Conservation (phyloP, 2,113 vertebrate genomes). For the Vireo altiloquus region DNA sequence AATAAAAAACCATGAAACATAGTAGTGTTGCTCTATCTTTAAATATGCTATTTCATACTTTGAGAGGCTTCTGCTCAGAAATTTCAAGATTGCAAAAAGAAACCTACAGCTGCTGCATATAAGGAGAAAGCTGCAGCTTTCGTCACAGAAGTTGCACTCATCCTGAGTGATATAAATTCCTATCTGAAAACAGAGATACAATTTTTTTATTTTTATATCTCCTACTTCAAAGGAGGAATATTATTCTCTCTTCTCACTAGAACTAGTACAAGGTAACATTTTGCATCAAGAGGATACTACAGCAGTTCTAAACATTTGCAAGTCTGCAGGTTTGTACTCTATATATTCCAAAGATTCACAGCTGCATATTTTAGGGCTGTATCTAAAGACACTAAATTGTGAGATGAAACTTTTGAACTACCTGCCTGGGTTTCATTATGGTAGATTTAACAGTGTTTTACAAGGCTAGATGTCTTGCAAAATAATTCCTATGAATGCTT, state of each 20-base stretch:
- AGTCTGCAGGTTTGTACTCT: not conserved
- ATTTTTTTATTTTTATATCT: not conserved
- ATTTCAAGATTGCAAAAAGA: not conserved
- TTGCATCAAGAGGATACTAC: not conserved
- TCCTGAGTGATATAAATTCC: not conserved
- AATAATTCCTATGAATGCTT: not conserved
- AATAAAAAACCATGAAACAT: not conserved
- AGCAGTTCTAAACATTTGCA: not conserved
- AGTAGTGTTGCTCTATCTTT: conserved; percentile 14
- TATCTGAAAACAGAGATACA: not conserved
- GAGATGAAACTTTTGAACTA: not conserved
- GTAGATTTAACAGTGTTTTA: not conserved
- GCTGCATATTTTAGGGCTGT: not conserved
- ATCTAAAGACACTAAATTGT: not conserved
- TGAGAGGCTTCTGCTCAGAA: conserved; percentile 18
- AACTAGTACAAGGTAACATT: not conserved
- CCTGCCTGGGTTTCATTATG: not conserved
- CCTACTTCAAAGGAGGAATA: not conserved
- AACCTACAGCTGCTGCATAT: not conserved
- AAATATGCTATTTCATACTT: not conserved
- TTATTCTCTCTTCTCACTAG: not conserved
- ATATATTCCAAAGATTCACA: not conserved
- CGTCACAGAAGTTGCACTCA: not conserved
- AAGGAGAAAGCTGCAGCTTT: not conserved
- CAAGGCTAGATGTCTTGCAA: not conserved